Evolutionary conservation across 2,797 vertebrate species (phyloP), one percentile per base, ranked within the genome.

Genomic region (Taeniopygia guttata): DNA sequence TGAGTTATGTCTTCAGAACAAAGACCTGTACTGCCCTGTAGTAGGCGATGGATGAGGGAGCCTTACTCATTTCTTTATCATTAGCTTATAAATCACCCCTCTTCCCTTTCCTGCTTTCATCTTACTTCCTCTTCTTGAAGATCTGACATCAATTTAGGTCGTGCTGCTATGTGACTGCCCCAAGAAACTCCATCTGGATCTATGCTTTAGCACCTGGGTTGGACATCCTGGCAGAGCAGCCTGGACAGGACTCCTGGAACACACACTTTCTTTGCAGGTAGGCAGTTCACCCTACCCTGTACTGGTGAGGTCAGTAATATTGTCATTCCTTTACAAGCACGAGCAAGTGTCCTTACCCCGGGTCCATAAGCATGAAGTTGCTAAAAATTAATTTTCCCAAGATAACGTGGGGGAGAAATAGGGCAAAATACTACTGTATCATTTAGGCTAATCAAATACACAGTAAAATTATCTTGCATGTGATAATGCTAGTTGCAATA

Each of bases 61-160:
- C 32, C 40, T 92, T 81, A 58, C 64, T 87, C 29, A 16, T 63
- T 85, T 32, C 36, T 81, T 87, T 78, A 60, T 81, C 40, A 21
- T 85, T 91, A 92, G 30, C 26, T 94, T 89, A 59, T 92, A 93
- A 91, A 95, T 95, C 93, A 92, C 9, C 9, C 26, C 87, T 92
- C 76, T 80, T 95, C 66, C 23, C 62, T 87, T 89, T 93, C 69
- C 60, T 92, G 58, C 43, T 80, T 87, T 91, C 62, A 34, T 94
- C 55, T 89, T 85, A 52, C 69, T 87, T 96, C 82, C 62, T 91
- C 8, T 77, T 51, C 69, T 77, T 72, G 46, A 81, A 87, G 36
- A 38, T 76, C 58, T 10, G 5, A 8, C 64, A 66, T 87, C 82
- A 69, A 38, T 92, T 85, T 87, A 77, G 36, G 17, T 76, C 5